Percentiles rank a stretch among this genome's conserved stretches.
Conservation (phyloP, 2,888 invertebrate species). For the Drosophila anceps region DNA sequence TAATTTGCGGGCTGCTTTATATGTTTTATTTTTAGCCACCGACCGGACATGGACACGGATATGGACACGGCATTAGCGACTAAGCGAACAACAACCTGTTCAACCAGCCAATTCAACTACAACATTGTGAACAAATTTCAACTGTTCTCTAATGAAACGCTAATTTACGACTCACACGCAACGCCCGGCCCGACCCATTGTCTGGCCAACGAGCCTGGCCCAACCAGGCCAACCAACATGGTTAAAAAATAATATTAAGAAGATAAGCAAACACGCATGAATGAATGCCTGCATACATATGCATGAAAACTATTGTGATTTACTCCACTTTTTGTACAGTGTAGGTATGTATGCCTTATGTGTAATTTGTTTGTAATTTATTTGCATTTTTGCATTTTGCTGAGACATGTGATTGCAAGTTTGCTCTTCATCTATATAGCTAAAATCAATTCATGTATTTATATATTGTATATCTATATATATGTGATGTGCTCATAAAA, state of each 20-base stretch:
- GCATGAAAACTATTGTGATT: not conserved
- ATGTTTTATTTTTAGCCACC: slow-evolving; percentile 7
- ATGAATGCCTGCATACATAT: not conserved
- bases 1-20: slow-evolving; percentile 56
- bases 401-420: too few relatives aligned
- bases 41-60: slow-evolving; percentile 31
- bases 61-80: slow-evolving; percentile 30
- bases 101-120: slow-evolving; percentile 48
- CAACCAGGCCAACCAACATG: slow-evolving; percentile 14
- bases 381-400: not conserved
- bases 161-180: slow-evolving; percentile 72
- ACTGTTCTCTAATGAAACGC: slow-evolving; percentile 77
- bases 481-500: too few relatives aligned
- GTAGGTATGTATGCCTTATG: not conserved
- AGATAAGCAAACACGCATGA: slow-evolving; percentile 33
- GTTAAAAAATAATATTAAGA: slow-evolving; percentile 17
- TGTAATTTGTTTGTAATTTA: not conserved
- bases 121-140: slow-evolving; percentile 72
- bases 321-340: not conserved
- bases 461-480: too few relatives aligned
- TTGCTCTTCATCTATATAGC: too few relatives aligned
- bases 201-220: slow-evolving; percentile 19
- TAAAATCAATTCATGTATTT: too few relatives aligned
- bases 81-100: slow-evolving; percentile 19
- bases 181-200: slow-evolving; percentile 42